These are phyloP conservation scores for Laupala kohalensis DNA, from an alignment of 1,140 invertebrate genomes.

Conservation along the genomic window DNA sequence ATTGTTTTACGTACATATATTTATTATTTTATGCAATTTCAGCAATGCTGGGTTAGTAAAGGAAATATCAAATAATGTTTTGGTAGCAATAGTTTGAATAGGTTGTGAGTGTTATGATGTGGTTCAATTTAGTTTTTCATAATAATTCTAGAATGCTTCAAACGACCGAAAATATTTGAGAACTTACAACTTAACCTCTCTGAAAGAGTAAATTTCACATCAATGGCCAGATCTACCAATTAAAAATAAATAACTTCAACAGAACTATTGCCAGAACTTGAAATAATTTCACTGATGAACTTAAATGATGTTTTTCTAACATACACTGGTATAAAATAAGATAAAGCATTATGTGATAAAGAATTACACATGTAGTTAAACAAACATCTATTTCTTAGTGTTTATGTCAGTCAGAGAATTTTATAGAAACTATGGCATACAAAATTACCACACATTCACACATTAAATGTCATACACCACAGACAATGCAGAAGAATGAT, in stretches of 20 bases:
- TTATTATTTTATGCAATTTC: slow-evolving; percentile 1
- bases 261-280: background rate
- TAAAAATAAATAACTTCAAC: background rate
- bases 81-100: background rate
- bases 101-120: background rate
- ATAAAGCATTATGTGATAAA: background rate
- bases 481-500: background rate
- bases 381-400: background rate
- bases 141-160: background rate
- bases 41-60: background rate
- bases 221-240: background rate
- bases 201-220: background rate
- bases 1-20: slow-evolving; percentile 8
- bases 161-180: background rate
- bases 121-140: background rate
- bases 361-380: background rate
- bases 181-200: background rate
- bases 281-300: background rate
- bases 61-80: background rate
- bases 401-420: background rate
- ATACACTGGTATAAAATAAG: background rate
- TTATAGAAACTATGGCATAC: background rate
- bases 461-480: background rate
- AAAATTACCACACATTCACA: background rate
- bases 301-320: background rate